Conservation (phyloP, 2,888 invertebrate genomes). For the Lasioglossum malachurum region DNA sequence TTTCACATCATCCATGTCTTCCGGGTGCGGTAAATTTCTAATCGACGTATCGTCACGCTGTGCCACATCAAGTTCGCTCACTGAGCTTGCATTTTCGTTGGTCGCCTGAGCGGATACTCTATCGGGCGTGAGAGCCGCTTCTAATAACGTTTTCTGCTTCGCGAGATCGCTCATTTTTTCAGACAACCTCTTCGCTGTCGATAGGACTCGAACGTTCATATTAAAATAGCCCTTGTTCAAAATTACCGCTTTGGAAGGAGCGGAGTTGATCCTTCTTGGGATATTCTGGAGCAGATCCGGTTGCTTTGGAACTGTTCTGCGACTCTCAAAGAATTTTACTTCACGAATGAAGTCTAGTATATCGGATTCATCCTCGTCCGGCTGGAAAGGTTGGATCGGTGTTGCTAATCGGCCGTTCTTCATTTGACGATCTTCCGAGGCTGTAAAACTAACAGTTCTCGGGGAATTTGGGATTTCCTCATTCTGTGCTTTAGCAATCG, state of each 20-base stretch:
- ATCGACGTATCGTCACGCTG: conserved; percentile 19
- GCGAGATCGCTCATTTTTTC: conserved; percentile 46
- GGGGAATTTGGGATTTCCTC: neutral
- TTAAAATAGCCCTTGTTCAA: neutral
- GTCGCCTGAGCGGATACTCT: conserved; percentile 54
- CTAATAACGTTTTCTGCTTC: conserved; percentile 60
- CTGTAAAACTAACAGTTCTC: neutral
- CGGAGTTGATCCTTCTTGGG: neutral
- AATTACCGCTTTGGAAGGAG: neutral
- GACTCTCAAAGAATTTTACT: conserved; percentile 6
- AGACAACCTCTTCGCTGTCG: conserved; percentile 34
- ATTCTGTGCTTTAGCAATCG: neutral
- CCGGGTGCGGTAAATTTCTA: conserved; percentile 33
- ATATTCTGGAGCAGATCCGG: neutral
- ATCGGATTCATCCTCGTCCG: neutral
- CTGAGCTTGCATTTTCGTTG: conserved; percentile 59
- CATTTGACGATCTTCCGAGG: neutral
- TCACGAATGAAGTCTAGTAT: neutral
- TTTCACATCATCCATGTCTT: conserved; percentile 17
- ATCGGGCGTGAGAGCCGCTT: conserved; percentile 56
- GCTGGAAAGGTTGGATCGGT: neutral
- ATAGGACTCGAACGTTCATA: neutral
- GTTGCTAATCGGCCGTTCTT: neutral
- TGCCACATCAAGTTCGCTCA: conserved; percentile 26
- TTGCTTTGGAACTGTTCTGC: neutral